Conservation (phyloP, 1,140 invertebrate genomes). For the Steinernema feltiae region DNA sequence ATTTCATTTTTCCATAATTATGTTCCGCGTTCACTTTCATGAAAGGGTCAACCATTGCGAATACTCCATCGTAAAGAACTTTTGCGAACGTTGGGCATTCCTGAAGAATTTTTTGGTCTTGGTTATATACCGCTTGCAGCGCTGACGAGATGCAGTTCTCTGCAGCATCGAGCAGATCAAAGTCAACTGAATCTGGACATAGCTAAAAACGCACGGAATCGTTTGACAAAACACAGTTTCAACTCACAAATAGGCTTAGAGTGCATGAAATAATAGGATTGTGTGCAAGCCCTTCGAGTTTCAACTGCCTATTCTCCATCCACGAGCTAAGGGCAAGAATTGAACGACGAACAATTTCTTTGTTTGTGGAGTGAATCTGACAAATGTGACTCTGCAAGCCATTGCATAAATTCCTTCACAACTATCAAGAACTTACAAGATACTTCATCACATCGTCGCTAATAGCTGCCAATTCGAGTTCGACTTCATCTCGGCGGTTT, state of each 20-base stretch:
- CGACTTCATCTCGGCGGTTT: neutral
- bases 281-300: neutral
- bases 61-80: neutral
- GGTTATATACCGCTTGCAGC: neutral
- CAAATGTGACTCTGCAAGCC: neutral
- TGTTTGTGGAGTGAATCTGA: neutral
- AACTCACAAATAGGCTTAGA: neutral
- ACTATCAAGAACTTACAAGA: neutral
- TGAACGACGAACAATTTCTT: no score
- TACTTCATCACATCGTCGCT: neutral
- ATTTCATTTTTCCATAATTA: neutral
- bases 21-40: neutral
- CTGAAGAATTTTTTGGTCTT: neutral
- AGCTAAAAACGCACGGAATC: neutral
- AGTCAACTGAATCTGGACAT: neutral
- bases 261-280: neutral
- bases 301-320: no score
- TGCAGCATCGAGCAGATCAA: neutral
- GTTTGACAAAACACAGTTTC: neutral
- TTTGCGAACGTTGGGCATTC: neutral
- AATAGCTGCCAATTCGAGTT: neutral
- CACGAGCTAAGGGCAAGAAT: no score
- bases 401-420: neutral
- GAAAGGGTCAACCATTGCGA: neutral
- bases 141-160: neutral